phyloP scores from a whole-genome alignment of 2,888 invertebrate genomes.

The Drosophila atroscutellata region DNA sequence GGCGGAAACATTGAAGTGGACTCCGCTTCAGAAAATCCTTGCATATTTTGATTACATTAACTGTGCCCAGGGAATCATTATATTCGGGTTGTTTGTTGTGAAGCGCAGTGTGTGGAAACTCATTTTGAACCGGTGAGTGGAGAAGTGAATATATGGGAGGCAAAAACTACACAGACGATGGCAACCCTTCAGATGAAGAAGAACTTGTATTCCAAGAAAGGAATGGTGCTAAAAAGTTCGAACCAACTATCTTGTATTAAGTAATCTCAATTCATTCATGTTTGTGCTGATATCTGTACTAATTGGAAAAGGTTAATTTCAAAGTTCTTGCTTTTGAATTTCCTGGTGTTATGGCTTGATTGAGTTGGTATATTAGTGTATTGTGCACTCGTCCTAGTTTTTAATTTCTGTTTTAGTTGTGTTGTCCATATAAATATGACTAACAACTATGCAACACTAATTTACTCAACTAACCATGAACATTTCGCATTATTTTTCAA shows the following conservation, averaged over 20 bases:
- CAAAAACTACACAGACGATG: constrained; percentile 25
- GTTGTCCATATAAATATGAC: background rate
- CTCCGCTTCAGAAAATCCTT: background rate
- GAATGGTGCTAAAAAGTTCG: constrained; percentile 20
- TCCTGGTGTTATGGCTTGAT: no score
- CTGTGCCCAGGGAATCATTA: constrained; percentile 68
- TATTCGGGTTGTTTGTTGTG: constrained; percentile 73
- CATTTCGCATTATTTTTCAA: background rate
- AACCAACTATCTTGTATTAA: constrained; percentile 40
- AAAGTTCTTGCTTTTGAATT: background rate
- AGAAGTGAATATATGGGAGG: no score
- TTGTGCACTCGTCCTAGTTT: background rate
- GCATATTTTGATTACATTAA: constrained; percentile 50
- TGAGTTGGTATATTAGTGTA: background rate
- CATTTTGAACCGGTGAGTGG: constrained; percentile 58
- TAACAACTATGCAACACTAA: background rate
- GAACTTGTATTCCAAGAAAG: constrained; percentile 57
- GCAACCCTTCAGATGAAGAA: constrained; percentile 41
- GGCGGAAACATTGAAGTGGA: fast-evolving
- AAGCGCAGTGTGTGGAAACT: constrained; percentile 60
- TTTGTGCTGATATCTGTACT: background rate
- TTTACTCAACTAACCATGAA: background rate
- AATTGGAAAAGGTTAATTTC: background rate
- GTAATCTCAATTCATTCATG: constrained; percentile 29
- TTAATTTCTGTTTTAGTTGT: background rate